Evolutionary conservation across 92 coral and sea anemone genomes (phyloP).

Genomic region (Zoanthus sansibaricus): DNA sequence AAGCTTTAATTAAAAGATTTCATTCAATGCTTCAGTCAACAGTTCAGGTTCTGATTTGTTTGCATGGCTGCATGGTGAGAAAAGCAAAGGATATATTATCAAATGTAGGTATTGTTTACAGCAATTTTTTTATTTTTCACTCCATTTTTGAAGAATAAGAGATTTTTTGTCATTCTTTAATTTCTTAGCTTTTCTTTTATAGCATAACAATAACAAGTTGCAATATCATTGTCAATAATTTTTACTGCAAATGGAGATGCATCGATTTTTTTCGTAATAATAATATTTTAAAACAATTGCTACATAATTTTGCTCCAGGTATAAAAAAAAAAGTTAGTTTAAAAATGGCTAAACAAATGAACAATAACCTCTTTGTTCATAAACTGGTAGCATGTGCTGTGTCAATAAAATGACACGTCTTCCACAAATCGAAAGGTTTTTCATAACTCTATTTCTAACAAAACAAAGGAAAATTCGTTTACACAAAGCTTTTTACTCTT

Average conservation of each 20-base stretch:
- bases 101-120: neutral
- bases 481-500: slow-evolving; percentile 4
- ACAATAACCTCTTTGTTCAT: slow-evolving; percentile 32
- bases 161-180: no score
- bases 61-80: neutral
- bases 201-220: no score
- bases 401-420: slow-evolving; percentile 45
- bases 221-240: neutral
- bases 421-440: neutral
- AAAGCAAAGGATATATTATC: neutral
- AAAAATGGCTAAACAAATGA: neutral
- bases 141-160: neutral
- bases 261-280: slow-evolving; percentile 27
- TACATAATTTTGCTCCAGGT: neutral
- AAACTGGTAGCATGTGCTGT: slow-evolving; percentile 48
- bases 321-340: slow-evolving; percentile 1
- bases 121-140: neutral
- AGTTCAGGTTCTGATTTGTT: neutral
- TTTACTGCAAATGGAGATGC: slow-evolving; percentile 12
- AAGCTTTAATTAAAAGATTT: neutral
- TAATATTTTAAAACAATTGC: neutral
- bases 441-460: slow-evolving; percentile 19
- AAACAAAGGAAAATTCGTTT: slow-evolving; percentile 35
- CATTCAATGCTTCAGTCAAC: slow-evolving; percentile 7
- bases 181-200: no score